Conservation (phyloP, 2,888 invertebrate genomes). For the Elmis aenea region DNA sequence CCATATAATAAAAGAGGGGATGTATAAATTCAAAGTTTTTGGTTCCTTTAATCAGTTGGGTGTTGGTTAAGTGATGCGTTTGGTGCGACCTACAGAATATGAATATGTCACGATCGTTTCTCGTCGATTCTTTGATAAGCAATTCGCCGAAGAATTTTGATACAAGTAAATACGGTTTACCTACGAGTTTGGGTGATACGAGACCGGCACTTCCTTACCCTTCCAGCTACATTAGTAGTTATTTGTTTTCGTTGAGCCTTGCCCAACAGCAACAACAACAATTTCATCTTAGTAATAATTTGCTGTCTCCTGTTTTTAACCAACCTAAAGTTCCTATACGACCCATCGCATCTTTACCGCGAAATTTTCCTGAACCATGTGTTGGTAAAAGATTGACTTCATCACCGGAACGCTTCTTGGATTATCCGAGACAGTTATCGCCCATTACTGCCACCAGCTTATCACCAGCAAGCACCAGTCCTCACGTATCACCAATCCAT, state of each 20-base stretch:
- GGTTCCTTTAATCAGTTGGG: constrained; percentile 23
- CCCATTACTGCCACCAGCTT: constrained; percentile 1
- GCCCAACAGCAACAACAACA: constrained; percentile 55
- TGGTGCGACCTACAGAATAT: constrained; percentile 10
- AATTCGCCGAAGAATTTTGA: constrained; percentile 52
- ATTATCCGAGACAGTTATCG: constrained; percentile 3
- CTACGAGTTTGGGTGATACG: constrained; percentile 45
- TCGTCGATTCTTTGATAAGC: constrained; percentile 75
- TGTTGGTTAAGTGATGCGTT: constrained; percentile 14
- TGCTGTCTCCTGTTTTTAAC: constrained; percentile 48
- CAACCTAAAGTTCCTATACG: constrained; percentile 35
- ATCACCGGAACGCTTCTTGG: constrained; percentile 10
- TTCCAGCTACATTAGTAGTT: constrained; percentile 59
- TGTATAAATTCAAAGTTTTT: constrained; percentile 31
- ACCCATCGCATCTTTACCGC: constrained; percentile 37
- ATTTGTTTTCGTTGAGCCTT: constrained; percentile 59
- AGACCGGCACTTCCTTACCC: constrained; percentile 60
- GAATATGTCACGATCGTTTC: constrained; percentile 75
- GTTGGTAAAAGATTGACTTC: constrained; percentile 17
- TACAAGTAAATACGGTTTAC: constrained; percentile 46
- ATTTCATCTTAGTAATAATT: constrained; percentile 19
- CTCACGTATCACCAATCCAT: constrained; percentile 21
- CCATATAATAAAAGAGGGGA: constrained; percentile 33
- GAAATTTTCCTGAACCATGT: constrained; percentile 32
- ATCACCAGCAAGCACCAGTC: constrained; percentile 14